These are phyloP conservation scores for Bembecia ichneumoniformis DNA, from an alignment of 2,888 invertebrate genomes.

Conservation along the genomic window DNA sequence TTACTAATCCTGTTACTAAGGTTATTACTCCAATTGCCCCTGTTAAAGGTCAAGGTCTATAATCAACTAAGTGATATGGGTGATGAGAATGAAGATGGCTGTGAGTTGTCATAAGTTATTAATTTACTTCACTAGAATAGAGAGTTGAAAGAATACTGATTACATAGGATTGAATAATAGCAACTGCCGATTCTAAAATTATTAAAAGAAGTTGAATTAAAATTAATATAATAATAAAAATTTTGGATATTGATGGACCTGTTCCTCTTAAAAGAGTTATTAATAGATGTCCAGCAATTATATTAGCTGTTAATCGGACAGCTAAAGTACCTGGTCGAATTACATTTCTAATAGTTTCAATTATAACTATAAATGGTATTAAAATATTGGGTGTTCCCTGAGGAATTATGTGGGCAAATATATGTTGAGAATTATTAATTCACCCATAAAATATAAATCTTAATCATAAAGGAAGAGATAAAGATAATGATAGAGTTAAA, in stretches of 20 bases:
- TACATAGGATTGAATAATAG: conserved; percentile 78
- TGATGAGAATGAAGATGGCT: conserved; percentile 66
- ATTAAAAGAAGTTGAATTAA: conserved; percentile 64
- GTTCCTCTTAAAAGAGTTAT: conserved; percentile 72
- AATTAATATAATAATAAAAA: conserved; percentile 44
- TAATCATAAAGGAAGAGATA: conserved; percentile 76
- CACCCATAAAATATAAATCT: conserved; percentile 77
- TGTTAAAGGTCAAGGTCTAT: conserved; percentile 76
- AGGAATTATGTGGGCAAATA: conserved; percentile 79
- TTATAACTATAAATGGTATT: conserved; percentile 81
- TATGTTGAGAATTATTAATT: conserved; percentile 73
- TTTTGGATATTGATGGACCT: conserved; percentile 25
- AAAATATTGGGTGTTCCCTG: conserved; percentile 75
- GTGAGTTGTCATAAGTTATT: conserved; percentile 67
- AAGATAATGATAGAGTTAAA: conserved; percentile 68
- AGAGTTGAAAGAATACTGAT: conserved; percentile 76
- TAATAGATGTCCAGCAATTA: conserved; percentile 81
- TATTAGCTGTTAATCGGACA: conserved; percentile 81
- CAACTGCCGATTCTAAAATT: conserved; percentile 73
- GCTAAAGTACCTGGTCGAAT: conserved; percentile 80
- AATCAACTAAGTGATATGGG: conserved; percentile 76
- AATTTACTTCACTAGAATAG: conserved; percentile 78
- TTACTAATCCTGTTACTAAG: conserved; percentile 69
- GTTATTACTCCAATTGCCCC: conserved; percentile 73
- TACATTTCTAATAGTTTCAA: conserved; percentile 81